Base-by-base conservation (phyloP, 2,797 vertebrate species). In the Aphelocoma californica region DNA sequence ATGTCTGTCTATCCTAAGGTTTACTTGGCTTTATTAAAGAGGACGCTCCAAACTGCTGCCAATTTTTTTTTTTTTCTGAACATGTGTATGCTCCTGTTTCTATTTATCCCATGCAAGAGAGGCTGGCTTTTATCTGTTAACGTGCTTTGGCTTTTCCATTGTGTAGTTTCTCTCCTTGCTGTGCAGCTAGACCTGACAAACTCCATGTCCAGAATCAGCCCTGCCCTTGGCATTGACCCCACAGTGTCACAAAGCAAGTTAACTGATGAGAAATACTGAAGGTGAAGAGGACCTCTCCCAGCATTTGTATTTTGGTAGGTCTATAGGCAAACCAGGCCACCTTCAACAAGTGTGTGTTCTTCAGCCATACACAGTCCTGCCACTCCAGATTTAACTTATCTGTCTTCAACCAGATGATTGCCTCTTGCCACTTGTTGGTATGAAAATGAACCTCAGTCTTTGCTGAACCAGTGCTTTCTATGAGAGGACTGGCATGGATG, bases 21-120 rank as follows among this genome's bases (percentile, higher is more conserved):
- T 92, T 84, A 86, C 86, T 95, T 91, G 93, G 86, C 80, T 92
- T 96, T 94, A 92, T 71, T 80, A 79, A 92, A 96, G 42, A 85
- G 64, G 78, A 86, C 74, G 78, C n/a, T 86, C 51, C 1, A 0
- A 81, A 79, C 38, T 53, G 70, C 48, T 92, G 95, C 85, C 92
- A 93, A 71, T 86, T 81, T 82, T 77, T 61, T 92, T 75, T 86
- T 78, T 64, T 65, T 92, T 86, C 26, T 73, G 18, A 95, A 94
- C 90, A 92, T 67, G 86, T 93, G 90, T 87, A 88, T 16, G 28
- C 56, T 95, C 42, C 70, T 92, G 34, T 74, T 94, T 93, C 80
- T 86, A 87, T 67, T 57, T 42, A 54, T 57, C 38, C 53, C 53
- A 40, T 21, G 61, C 54, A 93, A 88, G 26, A 88, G 38, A 38